A percentile compares a stretch with the other conserved stretches of the same genome.
phyloP scores from a whole-genome alignment of 2,113 vertebrate genomes.

The Calyptomena viridis region DNA sequence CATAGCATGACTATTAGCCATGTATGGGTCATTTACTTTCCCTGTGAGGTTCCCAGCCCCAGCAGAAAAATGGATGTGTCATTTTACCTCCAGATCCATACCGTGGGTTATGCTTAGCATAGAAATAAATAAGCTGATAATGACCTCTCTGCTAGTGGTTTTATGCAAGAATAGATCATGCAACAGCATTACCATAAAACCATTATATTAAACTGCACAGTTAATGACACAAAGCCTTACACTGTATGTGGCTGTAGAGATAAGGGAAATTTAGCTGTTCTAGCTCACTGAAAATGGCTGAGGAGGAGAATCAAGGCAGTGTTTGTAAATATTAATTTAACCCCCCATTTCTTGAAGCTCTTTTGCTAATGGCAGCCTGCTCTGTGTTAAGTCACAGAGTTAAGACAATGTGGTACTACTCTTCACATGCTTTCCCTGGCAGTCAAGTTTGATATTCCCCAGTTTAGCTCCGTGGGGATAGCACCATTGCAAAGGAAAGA shows the following conservation, averaged over 20 bases:
- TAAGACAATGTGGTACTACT: background rate
- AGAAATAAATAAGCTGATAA: background rate
- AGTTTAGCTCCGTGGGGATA: background rate
- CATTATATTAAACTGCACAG: background rate
- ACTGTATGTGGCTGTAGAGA: background rate
- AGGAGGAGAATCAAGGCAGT: background rate
- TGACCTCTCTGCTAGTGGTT: background rate
- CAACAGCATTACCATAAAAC: constrained; percentile 1
- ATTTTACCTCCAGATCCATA: background rate
- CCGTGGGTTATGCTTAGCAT: background rate
- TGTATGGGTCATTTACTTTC: background rate
- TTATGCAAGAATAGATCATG: background rate
- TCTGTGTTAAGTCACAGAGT: background rate
- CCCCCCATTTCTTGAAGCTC: background rate
- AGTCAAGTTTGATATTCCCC: background rate
- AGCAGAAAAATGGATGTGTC: background rate
- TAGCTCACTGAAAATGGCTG: background rate
- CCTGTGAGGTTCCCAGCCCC: background rate
- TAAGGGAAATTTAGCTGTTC: background rate
- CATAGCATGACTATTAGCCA: background rate
- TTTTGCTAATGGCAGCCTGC: accelerated
- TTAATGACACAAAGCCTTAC: background rate
- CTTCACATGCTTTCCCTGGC: background rate
- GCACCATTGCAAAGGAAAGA: background rate
- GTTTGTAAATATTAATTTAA: background rate